Evolutionary conservation across 2,797 vertebrate genomes (phyloP), one percentile per base, ranked within the genome.

Genomic region (Crocodylus rhombifer): DNA sequence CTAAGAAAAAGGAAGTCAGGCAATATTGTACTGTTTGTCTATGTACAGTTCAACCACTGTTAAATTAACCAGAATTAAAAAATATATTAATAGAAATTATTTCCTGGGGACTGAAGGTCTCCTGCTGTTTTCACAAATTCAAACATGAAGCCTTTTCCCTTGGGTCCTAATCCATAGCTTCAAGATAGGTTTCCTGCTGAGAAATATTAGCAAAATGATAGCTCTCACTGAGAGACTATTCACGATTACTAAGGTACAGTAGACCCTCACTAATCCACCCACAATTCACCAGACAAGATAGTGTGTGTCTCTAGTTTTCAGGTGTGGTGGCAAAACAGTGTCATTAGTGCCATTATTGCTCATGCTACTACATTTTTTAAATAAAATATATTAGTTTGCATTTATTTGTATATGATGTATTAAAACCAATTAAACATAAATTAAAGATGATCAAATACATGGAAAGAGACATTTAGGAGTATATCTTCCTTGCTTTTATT

Each of bases 51-150:
- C 77, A 92, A 71, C 4, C 3, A 67, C 23, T 23, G 77, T 20
- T 84, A 84, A 94, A 95, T 75, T 63, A 71, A 69, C 4, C 3
- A 80, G 85, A 90, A 88, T 76, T 90, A 42, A 79, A 88, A 92
- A 89, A 14, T 91, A 21, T 18, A 69, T 51, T 79, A 81, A 75
- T 58, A 87, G 87, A 94, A 90, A 82, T 77, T 90, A 55, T 3
- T 30, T 92, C 74, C 23, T 33, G 57, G 82, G 78, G 30, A 85
- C 13, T 64, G 20, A 87, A 75, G 75, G 61, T 4, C 42, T 87
- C 6, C 81, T 73, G 5, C 20, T 80, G 14, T 80, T 65, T 18
- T 80, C 73, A 77, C 78, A 51, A 93, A 95, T 82, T 88, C 73
- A 90, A 74, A 85, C 17, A 77, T 78, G 87, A 82, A 14, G 0